A percentile compares a stretch with the other conserved stretches of the same genome.
Evolutionary conservation across 2,113 vertebrate genomes (phyloP).

Genomic region (Turdus rufiventris): DNA sequence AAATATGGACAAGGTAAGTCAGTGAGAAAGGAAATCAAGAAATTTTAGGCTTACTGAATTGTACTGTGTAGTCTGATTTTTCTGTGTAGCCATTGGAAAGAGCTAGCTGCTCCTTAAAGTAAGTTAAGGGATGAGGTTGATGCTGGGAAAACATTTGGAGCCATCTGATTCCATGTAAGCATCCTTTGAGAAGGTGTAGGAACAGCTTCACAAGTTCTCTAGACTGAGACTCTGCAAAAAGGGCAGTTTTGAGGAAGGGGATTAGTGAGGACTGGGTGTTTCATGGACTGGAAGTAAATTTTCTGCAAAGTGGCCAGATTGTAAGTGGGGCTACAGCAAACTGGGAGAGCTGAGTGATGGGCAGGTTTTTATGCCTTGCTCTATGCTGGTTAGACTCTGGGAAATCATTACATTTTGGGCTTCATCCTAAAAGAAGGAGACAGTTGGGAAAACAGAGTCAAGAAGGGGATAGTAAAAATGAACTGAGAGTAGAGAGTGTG

Average conservation of each 20-base stretch:
- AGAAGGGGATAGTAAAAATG: not conserved
- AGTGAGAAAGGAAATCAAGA: not conserved
- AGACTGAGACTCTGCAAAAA: not conserved
- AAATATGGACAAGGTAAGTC: rapidly evolving
- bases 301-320: not conserved
- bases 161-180: not conserved
- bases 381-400: not conserved
- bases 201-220: not conserved
- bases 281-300: not conserved
- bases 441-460: not conserved
- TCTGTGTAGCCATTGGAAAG: not conserved
- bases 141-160: not conserved
- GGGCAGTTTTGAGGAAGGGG: not conserved
- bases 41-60: not conserved
- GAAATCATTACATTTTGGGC: not conserved
- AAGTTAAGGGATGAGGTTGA: not conserved
- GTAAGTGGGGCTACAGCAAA: not conserved
- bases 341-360: not conserved
- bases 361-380: not conserved
- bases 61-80: not conserved
- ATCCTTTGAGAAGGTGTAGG: not conserved
- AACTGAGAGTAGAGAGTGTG: not conserved
- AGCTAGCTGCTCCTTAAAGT: not conserved
- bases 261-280: not conserved
- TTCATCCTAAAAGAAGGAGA: not conserved